Evolutionary conservation across 2,797 vertebrate genomes (phyloP), one percentile per base, ranked within the genome.

Genomic region (Australoheros facetus): DNA sequence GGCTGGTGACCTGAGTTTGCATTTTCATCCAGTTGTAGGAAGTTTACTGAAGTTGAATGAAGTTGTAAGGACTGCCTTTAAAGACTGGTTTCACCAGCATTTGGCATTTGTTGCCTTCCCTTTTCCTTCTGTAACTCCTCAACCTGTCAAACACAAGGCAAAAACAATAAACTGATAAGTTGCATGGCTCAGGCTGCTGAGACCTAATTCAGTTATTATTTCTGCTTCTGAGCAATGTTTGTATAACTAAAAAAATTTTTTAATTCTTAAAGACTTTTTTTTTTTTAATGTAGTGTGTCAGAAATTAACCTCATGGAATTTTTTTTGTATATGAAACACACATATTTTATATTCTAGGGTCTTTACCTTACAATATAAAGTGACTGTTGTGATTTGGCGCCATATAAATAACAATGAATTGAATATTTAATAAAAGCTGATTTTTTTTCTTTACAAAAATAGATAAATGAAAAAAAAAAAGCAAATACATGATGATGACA

Each of bases 121-220:
- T 5, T 73, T 78, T 72, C 39, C 21, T 39, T 72, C 4, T 71
- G 32, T 13, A 13, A 55, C 77, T 79, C 26, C 5, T 19, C 73
- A 56, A 11, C 48, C 59, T 72, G 62, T 81, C 74, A 30, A 39
- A 62, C 56, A 55, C 37, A 23, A 60, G 45, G 2, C 28, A 79
- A 37, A 34, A 26, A 60, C 26, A 45, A 0, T 30, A 30, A 30
- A 30, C 3, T 17, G 32, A 51, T 10, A 1, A 26, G 48, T 71
- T n/a, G 37, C 64, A 59, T 58, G 77, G 55, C 60, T 84, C 23
- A 12, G 9, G 19, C 70, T 53, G 4, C 11, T 19, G 37, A 77
- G 60, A 14, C n/a, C 42, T 58, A 74, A 78, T 66, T 73, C 45
- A 42, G 19, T 56, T 81, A 81, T 69, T 51, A 66, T 55, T 75